phyloP scores from a whole-genome alignment of 2,113 vertebrate genomes.

The Plectropomus leopardus region DNA sequence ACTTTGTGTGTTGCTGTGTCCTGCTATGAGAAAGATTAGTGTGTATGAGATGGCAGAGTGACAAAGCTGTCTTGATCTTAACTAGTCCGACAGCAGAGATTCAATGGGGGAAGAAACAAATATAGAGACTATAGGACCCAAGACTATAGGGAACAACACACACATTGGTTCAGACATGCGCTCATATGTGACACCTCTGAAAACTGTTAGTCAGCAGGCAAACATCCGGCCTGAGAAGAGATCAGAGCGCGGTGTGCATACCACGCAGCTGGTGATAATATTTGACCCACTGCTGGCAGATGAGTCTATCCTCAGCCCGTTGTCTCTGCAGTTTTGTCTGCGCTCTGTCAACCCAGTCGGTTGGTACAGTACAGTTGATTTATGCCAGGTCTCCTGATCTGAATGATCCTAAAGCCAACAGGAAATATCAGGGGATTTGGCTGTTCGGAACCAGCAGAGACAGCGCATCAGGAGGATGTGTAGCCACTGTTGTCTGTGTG shows the following conservation, averaged over 20 bases:
- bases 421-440: conserved; percentile 75
- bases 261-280: conserved; percentile 3
- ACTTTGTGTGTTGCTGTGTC: conserved; percentile 26
- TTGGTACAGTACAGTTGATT: conserved; percentile 33
- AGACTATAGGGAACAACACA: not conserved
- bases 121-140: not conserved
- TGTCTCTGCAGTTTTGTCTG: conserved; percentile 26
- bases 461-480: conserved; percentile 17
- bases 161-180: not conserved
- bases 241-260: conserved; percentile 24
- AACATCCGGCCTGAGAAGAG: conserved; percentile 25
- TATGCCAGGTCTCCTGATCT: conserved; percentile 16
- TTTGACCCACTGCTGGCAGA: conserved; percentile 25
- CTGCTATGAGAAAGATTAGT: conserved; percentile 13
- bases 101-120: not conserved
- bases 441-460: conserved; percentile 23
- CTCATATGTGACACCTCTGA: not conserved
- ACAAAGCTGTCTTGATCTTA: not conserved
- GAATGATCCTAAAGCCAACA: conserved; percentile 70
- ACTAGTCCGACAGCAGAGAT: not conserved
- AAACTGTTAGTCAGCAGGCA: conserved; percentile 15
- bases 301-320: conserved; percentile 23
- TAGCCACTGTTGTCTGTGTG: conserved; percentile 7
- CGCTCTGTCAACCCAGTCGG: conserved; percentile 19
- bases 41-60: not conserved